Evolutionary conservation across 2,797 vertebrate genomes (phyloP), one percentile per base, ranked within the genome.

Genomic region (Valencia hispanica): DNA sequence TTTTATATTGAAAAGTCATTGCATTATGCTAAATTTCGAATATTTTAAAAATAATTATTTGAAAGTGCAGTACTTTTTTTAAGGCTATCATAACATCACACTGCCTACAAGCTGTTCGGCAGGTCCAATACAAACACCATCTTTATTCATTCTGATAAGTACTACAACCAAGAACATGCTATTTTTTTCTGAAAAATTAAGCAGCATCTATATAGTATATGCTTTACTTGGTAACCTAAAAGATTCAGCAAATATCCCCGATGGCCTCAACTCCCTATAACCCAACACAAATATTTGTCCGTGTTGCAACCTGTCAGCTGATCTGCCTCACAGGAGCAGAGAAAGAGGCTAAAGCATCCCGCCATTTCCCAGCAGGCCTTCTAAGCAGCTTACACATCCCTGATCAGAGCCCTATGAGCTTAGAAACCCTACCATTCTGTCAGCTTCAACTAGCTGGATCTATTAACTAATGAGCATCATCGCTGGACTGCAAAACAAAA

Each of bases 361-460:
- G 89, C 89, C 86, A 75, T 48, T 87, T 92, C 93, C 87, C 89
- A 84, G 90, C 91, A 94, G 91, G 86, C 85, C 72, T n/a, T 68
- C 84, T 94, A 94, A 95, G 93, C 90, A 84, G 94, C 93, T 95
- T 94, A 96, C 77, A 91, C 92, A 93, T 93, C 90, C 86, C 90
- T 87, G 91, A 91, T 94, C 90, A 91, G 90, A 86, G 86, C 82
- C 84, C 86, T 78, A 57, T 70, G 78, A 86, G 89, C 91, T 94
- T 93, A 93, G 83, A 89, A 86, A 86, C 75, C 73, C 80, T 74
- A 81, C 78, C 84, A 87, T 84, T 90, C 87, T 88, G 88, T 82
- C 82, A 79, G 86, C 55, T 87, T 88, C 84, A 92, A 92, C 83
- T 90, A 81, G 88, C 91, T 82, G 79, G 88, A 93, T 95, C 92